Base-by-base conservation (phyloP, 2,113 vertebrate genomes). In the Alaudala cheleensis region DNA sequence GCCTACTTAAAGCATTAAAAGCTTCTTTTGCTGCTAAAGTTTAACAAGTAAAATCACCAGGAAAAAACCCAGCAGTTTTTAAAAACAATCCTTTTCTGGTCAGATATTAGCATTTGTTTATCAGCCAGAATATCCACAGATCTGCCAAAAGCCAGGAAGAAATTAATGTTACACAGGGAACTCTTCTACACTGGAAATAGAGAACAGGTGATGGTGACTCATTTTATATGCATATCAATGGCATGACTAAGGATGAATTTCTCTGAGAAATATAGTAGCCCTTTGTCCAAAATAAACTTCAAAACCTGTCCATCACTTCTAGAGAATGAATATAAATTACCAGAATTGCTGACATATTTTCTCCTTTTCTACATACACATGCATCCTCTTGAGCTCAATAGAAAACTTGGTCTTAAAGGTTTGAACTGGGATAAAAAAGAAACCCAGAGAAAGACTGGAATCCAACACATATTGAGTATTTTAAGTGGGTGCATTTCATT, bases 201-300 rank as follows among this genome's bases (percentile, higher is more conserved):
- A 62, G 87, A 92, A 62, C 3, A 14, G 40, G 62, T 86, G 81
- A 83, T 9, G 61, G 45, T 92, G 73, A 95, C 72, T 89, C 81
- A 95, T 37, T 94, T 89, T 62, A 72, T 40, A 56, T 40, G 61
- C 60, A 40, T 42, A 88, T 82, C 85, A 80, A 64, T 81, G 80
- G 72, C 49, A 84, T 83, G 60, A 93, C 54, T 96, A 88, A 95
- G 69, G 83, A 84, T 95, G 71, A 95, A 88, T 67, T 82, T 88
- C 18, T 61, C 40, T 62, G 54, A 12, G 64, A 77, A 66, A 77
- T 51, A 44, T 39, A 90, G 54, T 84, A 87, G 74, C 53, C 44
- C 6, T 67, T 82, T 82, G 65, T 90, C 73, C 78, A 93, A 94
- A 96, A 85, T 44, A 93, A 54, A 37, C 54, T 62, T 86, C 61